Evolutionary conservation across 2,888 invertebrate species (phyloP).

Genomic region (Ceramica pisi): DNA sequence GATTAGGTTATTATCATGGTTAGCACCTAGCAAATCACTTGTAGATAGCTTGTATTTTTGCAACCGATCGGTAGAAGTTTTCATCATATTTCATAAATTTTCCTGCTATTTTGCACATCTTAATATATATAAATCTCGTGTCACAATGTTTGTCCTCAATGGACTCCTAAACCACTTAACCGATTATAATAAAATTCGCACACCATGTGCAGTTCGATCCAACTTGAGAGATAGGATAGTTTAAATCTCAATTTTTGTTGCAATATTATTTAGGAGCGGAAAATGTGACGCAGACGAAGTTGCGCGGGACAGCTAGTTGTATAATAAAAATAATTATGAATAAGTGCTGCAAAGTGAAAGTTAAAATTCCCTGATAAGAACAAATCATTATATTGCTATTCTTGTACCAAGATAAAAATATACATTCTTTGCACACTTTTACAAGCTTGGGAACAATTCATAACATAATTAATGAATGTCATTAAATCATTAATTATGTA

Average conservation of each 20-base stretch:
- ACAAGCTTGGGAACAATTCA: background rate
- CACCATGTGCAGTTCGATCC: too few relatives aligned
- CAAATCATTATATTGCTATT: background rate
- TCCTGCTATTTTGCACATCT: too few relatives aligned
- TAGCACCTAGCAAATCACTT: background rate
- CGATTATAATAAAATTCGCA: too few relatives aligned
- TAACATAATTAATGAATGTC: background rate
- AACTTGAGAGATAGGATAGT: too few relatives aligned
- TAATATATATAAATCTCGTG: too few relatives aligned
- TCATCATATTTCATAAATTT: background rate
- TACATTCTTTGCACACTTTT: too few relatives aligned
- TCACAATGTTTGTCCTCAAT: too few relatives aligned
- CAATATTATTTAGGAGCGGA: too few relatives aligned
- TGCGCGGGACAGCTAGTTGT: background rate
- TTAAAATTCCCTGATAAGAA: constrained; percentile 5
- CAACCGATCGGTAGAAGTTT: background rate
- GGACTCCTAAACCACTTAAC: too few relatives aligned
- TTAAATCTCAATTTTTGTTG: too few relatives aligned
- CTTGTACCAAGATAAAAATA: background rate
- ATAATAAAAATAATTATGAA: background rate
- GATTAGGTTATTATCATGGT: constrained; percentile 1
- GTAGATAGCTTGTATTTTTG: background rate
- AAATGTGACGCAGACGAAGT: too few relatives aligned
- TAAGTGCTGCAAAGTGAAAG: constrained; percentile 5
- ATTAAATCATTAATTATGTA: background rate